Conservation (phyloP, 1,140 invertebrate genomes). For the Neomicropteryx cornuta region DNA sequence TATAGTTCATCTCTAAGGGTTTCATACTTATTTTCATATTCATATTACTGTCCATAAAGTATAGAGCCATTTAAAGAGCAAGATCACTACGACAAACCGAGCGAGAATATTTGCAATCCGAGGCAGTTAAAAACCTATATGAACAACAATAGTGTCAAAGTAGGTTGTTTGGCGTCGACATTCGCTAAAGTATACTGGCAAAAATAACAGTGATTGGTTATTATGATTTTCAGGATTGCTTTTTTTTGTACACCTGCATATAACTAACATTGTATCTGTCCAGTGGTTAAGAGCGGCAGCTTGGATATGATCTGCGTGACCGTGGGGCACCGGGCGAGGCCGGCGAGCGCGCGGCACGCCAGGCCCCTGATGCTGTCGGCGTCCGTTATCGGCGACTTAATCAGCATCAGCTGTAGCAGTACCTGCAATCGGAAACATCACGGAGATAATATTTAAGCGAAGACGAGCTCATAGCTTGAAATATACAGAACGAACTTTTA, state of each 20-base stretch:
- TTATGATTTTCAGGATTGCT: not conserved
- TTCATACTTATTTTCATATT: no score
- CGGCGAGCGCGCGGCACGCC: constrained; percentile 84
- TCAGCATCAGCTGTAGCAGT: constrained; percentile 69
- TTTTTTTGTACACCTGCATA: not conserved
- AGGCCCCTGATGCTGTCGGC: constrained; percentile 88
- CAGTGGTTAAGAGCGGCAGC: constrained; percentile 86
- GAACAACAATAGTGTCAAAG: no score
- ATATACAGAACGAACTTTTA: no score
- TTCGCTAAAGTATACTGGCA: not conserved
- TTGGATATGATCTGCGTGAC: constrained; percentile 94
- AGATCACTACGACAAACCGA: no score
- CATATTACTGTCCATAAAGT: no score
- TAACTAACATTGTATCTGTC: constrained; percentile 74
- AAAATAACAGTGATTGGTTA: not conserved
- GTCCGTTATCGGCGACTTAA: constrained; percentile 92
- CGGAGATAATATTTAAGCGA: constrained; percentile 7
- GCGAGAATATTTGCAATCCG: no score
- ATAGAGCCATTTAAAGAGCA: no score
- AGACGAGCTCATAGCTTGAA: no score
- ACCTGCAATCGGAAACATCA: constrained; percentile 32
- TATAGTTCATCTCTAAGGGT: no score
- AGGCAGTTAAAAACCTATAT: no score
- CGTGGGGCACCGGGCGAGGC: constrained; percentile 81
- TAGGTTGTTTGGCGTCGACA: no score